Evolutionary conservation across 2,888 invertebrate species (phyloP), one percentile per base, ranked within the genome.

Genomic region (Andrena bicolor): DNA sequence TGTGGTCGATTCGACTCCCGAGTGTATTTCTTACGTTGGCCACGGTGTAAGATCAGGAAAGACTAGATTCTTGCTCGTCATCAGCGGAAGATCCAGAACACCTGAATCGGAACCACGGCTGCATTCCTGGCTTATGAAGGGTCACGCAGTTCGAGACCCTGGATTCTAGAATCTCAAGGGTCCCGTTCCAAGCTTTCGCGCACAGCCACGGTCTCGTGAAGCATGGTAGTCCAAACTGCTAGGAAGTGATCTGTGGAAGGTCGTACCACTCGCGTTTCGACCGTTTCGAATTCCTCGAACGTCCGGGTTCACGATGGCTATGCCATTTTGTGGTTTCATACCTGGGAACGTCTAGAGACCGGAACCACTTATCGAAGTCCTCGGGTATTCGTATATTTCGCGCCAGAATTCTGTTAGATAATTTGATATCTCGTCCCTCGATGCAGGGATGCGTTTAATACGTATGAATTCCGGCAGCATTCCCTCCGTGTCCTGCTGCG

Each of bases 251-350:
- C 82, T 85, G 70, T 85, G 88, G 88, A 83, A 83, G 88, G 85
- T 88, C 88, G 88, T 88, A 85, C 86, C 88, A 58, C 61, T 80
- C 86, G 88, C 88, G 88, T 82, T 85, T 88, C 86, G 83, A 88
- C 88, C 83, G 88, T 88, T 88, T 88, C 88, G 82, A 82, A 88
- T 88, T 86, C 88, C 88, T 76, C 80, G 85, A 83, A 80, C 86
- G 85, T 88, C 78, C 83, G 73, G 48, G 78, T 71, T 82, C 86
- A 64, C 85, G 88, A 82, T 80, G 86, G 84, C 86, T 83, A 84
- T 88, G 88, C 85, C 84, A 87, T 88, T 88, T 88, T 87, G 88
- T 80, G 88, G 88, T 79, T 83, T 88, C 88, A 86, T 88, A 87
- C 88, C 85, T 75, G 86, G 75, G 88, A 83, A 86, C 76, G 85